Conservation (phyloP, 2,797 vertebrate genomes). For the Neomorphus geoffroyi region DNA sequence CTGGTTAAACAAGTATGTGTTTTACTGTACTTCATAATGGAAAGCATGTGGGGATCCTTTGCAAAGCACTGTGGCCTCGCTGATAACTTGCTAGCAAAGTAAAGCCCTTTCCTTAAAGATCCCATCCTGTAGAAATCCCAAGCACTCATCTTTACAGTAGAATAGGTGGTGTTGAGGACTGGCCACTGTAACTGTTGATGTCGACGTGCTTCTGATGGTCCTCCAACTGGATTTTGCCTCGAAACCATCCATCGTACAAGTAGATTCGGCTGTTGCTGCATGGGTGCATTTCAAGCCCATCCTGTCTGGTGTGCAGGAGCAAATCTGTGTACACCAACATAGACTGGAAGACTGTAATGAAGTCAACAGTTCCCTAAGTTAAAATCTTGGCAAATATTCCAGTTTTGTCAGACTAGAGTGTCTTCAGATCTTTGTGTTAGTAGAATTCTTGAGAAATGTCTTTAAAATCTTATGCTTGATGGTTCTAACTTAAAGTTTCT, state of each 20-base stretch:
- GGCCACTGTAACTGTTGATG: neutral
- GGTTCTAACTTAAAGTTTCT: neutral
- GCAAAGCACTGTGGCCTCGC: neutral
- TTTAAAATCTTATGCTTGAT: neutral
- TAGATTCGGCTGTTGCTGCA: neutral
- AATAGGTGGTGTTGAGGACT: neutral
- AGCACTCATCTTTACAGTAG: neutral
- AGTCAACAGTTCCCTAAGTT: neutral
- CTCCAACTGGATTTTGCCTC: neutral
- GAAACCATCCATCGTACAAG: fast-evolving
- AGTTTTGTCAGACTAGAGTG: neutral
- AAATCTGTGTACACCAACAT: neutral
- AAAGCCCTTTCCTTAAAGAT: neutral
- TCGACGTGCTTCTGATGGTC: neutral
- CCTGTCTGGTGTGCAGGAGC: neutral
- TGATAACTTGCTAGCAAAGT: neutral
- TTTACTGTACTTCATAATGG: neutral
- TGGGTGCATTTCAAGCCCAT: neutral
- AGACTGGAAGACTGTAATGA: neutral
- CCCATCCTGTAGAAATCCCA: neutral
- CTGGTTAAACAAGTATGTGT: slow-evolving; percentile 81
- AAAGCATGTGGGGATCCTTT: neutral
- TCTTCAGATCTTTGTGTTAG: neutral
- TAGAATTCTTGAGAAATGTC: neutral
- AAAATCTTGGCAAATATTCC: neutral